Conservation (phyloP, 1,140 invertebrate genomes). For the Trinorchestia longiramus region DNA sequence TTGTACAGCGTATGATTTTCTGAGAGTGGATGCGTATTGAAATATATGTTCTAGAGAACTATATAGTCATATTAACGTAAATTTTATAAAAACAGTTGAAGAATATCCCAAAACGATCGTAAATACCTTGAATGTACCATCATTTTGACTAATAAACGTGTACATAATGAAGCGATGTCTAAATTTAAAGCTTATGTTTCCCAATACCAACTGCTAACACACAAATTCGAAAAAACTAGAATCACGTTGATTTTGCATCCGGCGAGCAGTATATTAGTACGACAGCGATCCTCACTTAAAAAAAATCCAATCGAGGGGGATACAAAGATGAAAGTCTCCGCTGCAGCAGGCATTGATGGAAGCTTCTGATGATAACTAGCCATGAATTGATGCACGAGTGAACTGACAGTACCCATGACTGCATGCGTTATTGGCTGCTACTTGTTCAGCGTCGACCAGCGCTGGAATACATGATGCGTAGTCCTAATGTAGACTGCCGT, state of each 20-base stretch:
- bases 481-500: no score
- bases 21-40: no score
- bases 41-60: no score
- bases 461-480: no score
- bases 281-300: background rate
- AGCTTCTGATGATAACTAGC: background rate
- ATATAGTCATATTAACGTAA: no score
- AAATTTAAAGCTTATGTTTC: background rate
- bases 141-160: background rate
- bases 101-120: background rate
- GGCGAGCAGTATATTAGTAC: background rate
- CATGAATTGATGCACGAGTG: background rate
- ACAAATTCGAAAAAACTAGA: background rate
- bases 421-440: background rate
- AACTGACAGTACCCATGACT: background rate
- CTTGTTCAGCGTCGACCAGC: background rate
- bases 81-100: no score
- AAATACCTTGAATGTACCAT: background rate
- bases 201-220: background rate
- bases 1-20: no score
- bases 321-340: background rate
- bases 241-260: background rate
- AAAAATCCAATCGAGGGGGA: background rate
- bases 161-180: background rate
- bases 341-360: background rate